Conservation (phyloP, 2,113 vertebrate genomes). For the Podarcis raffonei region DNA sequence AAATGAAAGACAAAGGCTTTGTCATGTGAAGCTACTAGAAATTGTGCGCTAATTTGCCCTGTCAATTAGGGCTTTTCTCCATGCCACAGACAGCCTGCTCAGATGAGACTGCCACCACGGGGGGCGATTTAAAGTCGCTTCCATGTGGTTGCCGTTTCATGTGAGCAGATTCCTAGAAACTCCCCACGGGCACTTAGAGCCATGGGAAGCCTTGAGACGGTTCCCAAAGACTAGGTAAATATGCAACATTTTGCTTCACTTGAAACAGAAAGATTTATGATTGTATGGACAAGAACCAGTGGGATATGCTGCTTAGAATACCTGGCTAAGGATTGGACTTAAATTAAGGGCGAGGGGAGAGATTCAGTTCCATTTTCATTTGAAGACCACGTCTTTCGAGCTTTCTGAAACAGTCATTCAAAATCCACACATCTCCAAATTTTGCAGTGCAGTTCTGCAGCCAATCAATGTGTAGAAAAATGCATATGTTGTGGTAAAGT, state of each 20-base stretch:
- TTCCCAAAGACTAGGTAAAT: not conserved
- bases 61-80: not conserved
- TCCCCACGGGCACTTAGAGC: no score
- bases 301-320: not conserved
- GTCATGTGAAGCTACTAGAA: not conserved
- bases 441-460: no score
- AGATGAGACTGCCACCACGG: not conserved
- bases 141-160: not conserved
- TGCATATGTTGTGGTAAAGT: no score
- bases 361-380: no score
- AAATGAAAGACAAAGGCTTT: not conserved
- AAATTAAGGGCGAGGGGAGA: not conserved
- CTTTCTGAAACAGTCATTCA: no score
- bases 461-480: no score
- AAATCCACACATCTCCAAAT: no score
- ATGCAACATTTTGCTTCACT: no score
- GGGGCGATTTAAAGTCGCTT: not conserved
- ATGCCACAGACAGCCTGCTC: not conserved
- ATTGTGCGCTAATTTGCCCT: not conserved
- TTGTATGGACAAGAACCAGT: not conserved
- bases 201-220: not conserved
- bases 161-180: not conserved
- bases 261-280: accelerated
- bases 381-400: no score
- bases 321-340: not conserved